A percentile compares a stretch with the other conserved stretches of the same genome.
These are phyloP conservation scores for Drosophila watanabei DNA, from an alignment of 1,140 invertebrate genomes.

Conservation along the genomic window DNA sequence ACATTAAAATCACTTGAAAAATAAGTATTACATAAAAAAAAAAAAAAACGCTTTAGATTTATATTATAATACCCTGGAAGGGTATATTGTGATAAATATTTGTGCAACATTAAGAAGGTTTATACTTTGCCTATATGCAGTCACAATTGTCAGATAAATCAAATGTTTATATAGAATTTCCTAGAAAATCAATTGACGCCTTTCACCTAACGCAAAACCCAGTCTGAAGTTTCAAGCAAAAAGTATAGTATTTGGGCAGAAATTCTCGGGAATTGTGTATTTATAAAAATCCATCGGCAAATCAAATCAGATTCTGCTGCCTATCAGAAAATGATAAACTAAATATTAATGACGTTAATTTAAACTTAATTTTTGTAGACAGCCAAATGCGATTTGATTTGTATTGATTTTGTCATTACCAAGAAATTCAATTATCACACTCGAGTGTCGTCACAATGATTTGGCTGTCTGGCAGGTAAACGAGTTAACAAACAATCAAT, in stretches of 20 bases:
- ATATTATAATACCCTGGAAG: no score
- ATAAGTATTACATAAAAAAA: no score
- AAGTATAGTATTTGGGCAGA: neutral
- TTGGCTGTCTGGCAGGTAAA: neutral
- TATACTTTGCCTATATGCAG: neutral
- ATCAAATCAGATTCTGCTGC: neutral
- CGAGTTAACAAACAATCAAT: neutral
- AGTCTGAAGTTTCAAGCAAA: neutral
- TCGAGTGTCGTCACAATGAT: neutral
- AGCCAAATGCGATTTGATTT: slow-evolving; percentile 5
- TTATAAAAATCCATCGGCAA: slow-evolving; percentile 4
- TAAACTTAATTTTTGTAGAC: neutral
- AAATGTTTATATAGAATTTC: neutral
- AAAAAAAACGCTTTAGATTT: no score
- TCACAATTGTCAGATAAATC: neutral
- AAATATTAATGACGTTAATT: neutral
- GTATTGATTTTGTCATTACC: slow-evolving; percentile 14
- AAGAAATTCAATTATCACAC: slow-evolving; percentile 13
- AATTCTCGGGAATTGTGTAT: neutral
- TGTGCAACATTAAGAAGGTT: no score
- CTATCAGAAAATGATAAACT: slow-evolving; percentile 6
- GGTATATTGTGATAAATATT: no score
- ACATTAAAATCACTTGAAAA: no score
- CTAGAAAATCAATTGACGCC: neutral
- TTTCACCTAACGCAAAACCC: neutral